These are phyloP conservation scores for Cercocebus atys DNA, from an alignment of 2,113 vertebrate genomes.

Conservation along the genomic window DNA sequence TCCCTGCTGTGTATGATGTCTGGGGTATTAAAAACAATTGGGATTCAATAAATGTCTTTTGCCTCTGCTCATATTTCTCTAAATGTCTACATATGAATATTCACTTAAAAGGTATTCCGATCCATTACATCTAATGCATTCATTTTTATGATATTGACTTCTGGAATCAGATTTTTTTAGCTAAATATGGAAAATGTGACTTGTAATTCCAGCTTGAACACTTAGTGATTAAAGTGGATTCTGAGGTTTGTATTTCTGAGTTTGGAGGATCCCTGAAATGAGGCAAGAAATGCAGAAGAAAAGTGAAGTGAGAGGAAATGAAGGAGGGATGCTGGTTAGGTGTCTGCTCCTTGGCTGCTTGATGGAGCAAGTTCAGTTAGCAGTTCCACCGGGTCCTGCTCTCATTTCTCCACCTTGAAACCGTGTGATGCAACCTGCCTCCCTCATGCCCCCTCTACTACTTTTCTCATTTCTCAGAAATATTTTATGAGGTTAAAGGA, in stretches of 20 bases:
- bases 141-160: background rate
- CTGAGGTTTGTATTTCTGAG: background rate
- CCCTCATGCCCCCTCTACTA: background rate
- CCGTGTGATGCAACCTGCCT: background rate
- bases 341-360: background rate
- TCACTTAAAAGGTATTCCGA: slow-evolving; percentile 21
- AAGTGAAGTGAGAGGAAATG: background rate
- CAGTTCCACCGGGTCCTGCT: background rate
- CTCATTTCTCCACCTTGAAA: background rate
- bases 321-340: background rate
- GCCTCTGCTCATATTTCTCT: background rate
- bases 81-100: background rate
- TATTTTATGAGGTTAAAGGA: slow-evolving; percentile 14
- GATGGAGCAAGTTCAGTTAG: background rate
- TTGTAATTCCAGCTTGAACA: background rate
- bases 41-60: background rate
- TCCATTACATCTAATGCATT: background rate
- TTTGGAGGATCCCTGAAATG: background rate
- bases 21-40: background rate
- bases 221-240: background rate
- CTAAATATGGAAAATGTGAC: background rate
- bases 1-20: background rate
- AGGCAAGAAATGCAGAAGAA: background rate
- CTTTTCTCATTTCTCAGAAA: background rate
- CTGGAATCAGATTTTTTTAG: background rate